Evolutionary conservation across 2,888 invertebrate genomes (phyloP).

Genomic region (Agrotis puta): DNA sequence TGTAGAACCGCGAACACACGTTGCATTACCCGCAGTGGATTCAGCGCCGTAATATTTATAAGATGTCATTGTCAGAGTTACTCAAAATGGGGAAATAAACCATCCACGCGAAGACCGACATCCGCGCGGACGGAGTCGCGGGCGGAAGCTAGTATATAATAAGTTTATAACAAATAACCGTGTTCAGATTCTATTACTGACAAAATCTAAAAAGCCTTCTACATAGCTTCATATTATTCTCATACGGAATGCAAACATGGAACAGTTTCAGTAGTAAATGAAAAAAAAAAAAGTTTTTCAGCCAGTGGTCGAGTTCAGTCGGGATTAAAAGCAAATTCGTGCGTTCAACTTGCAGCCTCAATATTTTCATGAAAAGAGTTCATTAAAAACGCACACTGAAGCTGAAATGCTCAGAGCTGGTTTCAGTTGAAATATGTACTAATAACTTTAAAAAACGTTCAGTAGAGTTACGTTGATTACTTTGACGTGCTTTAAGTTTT

Average conservation of each 20-base stretch:
- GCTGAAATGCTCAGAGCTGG: slow-evolving; percentile 14
- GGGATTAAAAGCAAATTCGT: slow-evolving; percentile 15
- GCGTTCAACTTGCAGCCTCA: slow-evolving; percentile 24
- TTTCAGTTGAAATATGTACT: slow-evolving; percentile 31
- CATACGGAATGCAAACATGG: not conserved
- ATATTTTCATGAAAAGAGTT: slow-evolving; percentile 42
- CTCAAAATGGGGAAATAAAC: too few relatives aligned
- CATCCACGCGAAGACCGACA: too few relatives aligned
- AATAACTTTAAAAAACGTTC: slow-evolving; percentile 28
- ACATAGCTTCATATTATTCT: not conserved
- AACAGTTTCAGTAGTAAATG: not conserved
- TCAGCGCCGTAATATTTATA: too few relatives aligned
- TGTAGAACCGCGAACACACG: too few relatives aligned
- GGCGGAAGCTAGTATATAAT: too few relatives aligned
- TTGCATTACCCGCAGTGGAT: too few relatives aligned
- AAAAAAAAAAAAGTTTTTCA: not conserved
- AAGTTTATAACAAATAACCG: too few relatives aligned
- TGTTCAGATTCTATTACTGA: not conserved
- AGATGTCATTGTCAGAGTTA: too few relatives aligned
- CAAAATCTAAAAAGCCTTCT: not conserved
- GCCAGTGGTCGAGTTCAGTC: not conserved
- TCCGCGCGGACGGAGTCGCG: too few relatives aligned
- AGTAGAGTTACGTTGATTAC: slow-evolving; percentile 14
- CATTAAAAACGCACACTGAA: slow-evolving; percentile 47
- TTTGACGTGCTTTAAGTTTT: slow-evolving; percentile 22